Evolutionary conservation across 2,888 invertebrate species (phyloP).

Genomic region (Parnassius orleans): DNA sequence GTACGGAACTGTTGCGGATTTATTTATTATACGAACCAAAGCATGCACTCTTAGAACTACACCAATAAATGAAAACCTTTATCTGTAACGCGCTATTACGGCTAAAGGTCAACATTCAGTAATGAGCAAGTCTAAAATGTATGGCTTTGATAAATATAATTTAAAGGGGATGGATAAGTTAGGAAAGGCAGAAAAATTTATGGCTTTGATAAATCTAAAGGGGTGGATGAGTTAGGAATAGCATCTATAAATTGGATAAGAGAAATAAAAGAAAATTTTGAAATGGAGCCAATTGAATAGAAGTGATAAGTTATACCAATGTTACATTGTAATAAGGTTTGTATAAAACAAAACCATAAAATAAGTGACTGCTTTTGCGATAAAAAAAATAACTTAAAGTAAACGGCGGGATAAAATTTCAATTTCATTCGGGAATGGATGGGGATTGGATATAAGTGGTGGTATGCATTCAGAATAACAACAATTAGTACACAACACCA

Average conservation of each 20-base stretch:
- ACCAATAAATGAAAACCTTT: constrained; percentile 56
- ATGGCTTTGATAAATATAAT: constrained; percentile 49
- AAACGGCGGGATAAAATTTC: neutral
- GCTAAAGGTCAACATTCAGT: constrained; percentile 59
- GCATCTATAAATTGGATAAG: no score
- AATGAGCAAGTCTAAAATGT: constrained; percentile 39
- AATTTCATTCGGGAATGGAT: constrained; percentile 34
- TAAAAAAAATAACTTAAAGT: neutral
- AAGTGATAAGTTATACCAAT: no score
- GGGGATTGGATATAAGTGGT: constrained; percentile 72
- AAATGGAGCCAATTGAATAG: no score
- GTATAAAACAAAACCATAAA: no score
- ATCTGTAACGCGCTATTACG: constrained; percentile 56
- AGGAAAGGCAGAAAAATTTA: constrained; percentile 34
- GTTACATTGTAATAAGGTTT: no score
- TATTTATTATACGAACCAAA: constrained; percentile 46
- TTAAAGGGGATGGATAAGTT: constrained; percentile 40
- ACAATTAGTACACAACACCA: constrained; percentile 77
- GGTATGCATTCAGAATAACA: constrained; percentile 69
- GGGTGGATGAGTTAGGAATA: constrained; percentile 40
- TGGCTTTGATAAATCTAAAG: constrained; percentile 50
- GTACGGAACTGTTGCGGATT: constrained; percentile 39
- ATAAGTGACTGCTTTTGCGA: no score
- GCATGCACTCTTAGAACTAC: constrained; percentile 45
- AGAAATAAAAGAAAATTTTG: no score